These are phyloP conservation scores for Idris sp. DNA, from an alignment of 1,140 invertebrate genomes.

Conservation along the genomic window DNA sequence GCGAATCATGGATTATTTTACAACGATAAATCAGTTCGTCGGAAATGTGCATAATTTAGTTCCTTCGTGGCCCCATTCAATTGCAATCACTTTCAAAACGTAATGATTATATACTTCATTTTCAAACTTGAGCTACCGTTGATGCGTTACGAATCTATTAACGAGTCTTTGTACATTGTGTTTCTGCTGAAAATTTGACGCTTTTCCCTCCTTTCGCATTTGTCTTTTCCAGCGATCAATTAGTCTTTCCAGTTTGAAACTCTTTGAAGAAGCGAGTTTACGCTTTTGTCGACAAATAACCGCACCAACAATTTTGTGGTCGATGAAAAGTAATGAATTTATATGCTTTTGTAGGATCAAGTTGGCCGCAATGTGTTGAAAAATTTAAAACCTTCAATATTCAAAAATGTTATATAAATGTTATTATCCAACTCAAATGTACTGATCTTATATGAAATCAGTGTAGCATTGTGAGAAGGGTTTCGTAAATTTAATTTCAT, in stretches of 20 bases:
- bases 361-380: too few relatives aligned
- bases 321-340: too few relatives aligned
- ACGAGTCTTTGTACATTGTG: conserved; percentile 39
- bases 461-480: too few relatives aligned
- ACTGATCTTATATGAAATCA: too few relatives aligned
- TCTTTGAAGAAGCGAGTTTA: conserved; percentile 7
- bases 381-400: too few relatives aligned
- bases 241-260: conserved; percentile 3
- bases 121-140: conserved; percentile 26
- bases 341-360: too few relatives aligned
- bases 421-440: too few relatives aligned
- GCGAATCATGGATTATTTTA: conserved; percentile 65
- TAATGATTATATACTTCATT: conserved; percentile 40
- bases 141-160: conserved; percentile 36
- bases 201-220: too few relatives aligned
- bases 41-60: conserved; percentile 54
- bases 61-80: conserved; percentile 39
- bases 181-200: conserved; percentile 10
- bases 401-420: too few relatives aligned
- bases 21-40: conserved; percentile 52
- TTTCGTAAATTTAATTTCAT: too few relatives aligned
- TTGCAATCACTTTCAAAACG: conserved; percentile 42
- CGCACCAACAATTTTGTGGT: too few relatives aligned
- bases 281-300: too few relatives aligned
- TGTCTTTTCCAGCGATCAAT: conserved; percentile 28